Conservation (phyloP, 2,797 vertebrate genomes). For the Danionella dracula region DNA sequence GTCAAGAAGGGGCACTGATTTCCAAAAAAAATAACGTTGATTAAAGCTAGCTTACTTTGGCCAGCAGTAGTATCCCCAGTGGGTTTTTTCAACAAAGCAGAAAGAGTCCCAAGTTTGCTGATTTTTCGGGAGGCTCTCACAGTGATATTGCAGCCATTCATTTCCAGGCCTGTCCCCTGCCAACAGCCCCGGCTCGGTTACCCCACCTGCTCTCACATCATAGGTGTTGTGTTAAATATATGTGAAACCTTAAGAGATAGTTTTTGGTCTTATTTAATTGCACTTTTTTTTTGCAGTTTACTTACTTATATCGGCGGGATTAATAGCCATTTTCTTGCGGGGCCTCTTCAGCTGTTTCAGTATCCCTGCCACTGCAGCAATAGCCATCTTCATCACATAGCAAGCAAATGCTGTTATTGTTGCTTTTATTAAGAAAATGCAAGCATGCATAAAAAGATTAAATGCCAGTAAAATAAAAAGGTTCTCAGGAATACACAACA, state of each 20-base stretch:
- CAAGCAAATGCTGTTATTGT: too few species aligned
- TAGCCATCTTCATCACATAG: conserved; percentile 75
- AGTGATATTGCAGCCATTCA: conserved; percentile 89
- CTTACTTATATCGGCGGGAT: conserved; percentile 86
- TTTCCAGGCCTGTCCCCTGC: conserved; percentile 85
- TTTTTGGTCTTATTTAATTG: background rate
- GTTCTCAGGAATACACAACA: too few species aligned
- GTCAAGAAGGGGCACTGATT: conserved; percentile 26
- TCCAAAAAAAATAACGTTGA: conserved; percentile 50
- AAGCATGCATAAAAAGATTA: too few species aligned
- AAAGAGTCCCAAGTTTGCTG: conserved; percentile 81
- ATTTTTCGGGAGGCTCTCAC: conserved; percentile 76
- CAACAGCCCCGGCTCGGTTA: conserved; percentile 63
- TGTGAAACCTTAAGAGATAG: background rate
- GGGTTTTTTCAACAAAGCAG: conserved; percentile 90
- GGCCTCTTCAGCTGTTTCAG: conserved; percentile 90
- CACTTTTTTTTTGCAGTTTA: conserved; percentile 19
- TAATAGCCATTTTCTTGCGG: conserved; percentile 79
- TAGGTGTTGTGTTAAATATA: background rate
- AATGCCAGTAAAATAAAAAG: too few species aligned
- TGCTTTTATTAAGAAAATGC: too few species aligned
- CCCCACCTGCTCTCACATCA: conserved; percentile 68
- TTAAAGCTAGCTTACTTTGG: conserved; percentile 71
- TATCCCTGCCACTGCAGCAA: conserved; percentile 87
- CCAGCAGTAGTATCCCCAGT: conserved; percentile 94